Evolutionary conservation across 2,797 vertebrate species (phyloP).

Genomic region (Sebastes reedi): DNA sequence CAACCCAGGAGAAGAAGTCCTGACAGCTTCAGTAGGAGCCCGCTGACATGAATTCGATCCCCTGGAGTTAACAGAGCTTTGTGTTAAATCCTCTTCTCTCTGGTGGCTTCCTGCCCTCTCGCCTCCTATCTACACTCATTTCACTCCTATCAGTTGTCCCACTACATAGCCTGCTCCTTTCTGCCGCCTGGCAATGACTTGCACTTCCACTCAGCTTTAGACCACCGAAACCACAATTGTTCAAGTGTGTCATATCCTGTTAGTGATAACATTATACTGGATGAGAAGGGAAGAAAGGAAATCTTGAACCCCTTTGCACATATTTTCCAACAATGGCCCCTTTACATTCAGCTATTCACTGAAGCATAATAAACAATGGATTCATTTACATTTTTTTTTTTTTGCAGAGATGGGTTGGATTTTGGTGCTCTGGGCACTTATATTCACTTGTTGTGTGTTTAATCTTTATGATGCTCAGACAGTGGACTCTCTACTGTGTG

Average conservation of each 20-base stretch:
- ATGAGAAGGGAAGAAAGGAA: constrained; percentile 14
- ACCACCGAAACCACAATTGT: constrained; percentile 19
- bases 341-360: constrained; percentile 23
- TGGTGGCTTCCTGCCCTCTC: neutral
- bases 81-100: constrained; percentile 1
- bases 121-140: neutral
- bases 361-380: constrained; percentile 27
- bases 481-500: neutral
- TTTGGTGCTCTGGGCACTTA: neutral
- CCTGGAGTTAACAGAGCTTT: neutral
- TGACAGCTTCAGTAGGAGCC: neutral
- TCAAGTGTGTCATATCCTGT: constrained; percentile 37
- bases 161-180: neutral
- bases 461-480: neutral
- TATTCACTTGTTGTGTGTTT: neutral
- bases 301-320: constrained; percentile 20
- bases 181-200: constrained; percentile 30
- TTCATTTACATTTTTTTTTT: neutral
- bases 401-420: neutral
- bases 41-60: neutral
- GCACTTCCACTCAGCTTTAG: constrained; percentile 37
- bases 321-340: constrained; percentile 35
- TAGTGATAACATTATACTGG: constrained; percentile 36
- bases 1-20: neutral
- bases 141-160: neutral